A percentile compares a stretch with the other conserved stretches of the same genome.
These are phyloP conservation scores for Eulimnadia texana DNA, from an alignment of 1,140 invertebrate species.

Conservation along the genomic window DNA sequence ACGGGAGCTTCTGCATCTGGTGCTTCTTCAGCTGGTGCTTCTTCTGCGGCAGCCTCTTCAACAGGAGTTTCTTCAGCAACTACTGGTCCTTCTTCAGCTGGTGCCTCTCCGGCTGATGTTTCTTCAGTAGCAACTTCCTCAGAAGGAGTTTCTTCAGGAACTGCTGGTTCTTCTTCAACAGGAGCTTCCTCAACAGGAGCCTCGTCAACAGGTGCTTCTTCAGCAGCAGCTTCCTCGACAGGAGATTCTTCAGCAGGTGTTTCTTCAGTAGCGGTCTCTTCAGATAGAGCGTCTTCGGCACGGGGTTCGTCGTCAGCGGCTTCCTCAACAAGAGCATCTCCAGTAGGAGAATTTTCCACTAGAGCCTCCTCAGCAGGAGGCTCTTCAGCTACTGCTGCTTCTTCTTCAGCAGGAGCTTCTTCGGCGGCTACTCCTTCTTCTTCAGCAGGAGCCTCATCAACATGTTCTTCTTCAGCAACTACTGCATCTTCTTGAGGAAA, in stretches of 20 bases:
- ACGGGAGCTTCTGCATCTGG: too few relatives aligned
- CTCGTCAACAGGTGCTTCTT: background rate
- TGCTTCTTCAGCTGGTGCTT: background rate
- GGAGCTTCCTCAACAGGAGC: background rate
- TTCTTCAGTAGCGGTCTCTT: background rate
- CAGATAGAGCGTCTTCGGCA: background rate
- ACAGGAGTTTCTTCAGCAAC: background rate
- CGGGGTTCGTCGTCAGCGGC: background rate
- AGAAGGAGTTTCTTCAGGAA: background rate
- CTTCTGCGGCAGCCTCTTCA: background rate
- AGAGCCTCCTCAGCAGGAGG: too few relatives aligned
- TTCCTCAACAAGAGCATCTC: background rate
- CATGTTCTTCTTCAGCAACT: background rate
- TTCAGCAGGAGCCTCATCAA: too few relatives aligned
- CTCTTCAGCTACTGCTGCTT: too few relatives aligned
- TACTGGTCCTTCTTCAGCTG: background rate
- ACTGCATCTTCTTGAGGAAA: background rate
- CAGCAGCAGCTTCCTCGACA: background rate
- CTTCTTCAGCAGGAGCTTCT: too few relatives aligned
- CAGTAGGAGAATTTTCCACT: too few relatives aligned
- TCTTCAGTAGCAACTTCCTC: background rate
- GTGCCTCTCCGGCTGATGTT: background rate
- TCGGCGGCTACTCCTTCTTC: too few relatives aligned
- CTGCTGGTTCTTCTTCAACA: background rate
- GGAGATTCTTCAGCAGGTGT: background rate